phyloP scores from a whole-genome alignment of 2,797 vertebrate species.

The Gallinago nigripennis region DNA sequence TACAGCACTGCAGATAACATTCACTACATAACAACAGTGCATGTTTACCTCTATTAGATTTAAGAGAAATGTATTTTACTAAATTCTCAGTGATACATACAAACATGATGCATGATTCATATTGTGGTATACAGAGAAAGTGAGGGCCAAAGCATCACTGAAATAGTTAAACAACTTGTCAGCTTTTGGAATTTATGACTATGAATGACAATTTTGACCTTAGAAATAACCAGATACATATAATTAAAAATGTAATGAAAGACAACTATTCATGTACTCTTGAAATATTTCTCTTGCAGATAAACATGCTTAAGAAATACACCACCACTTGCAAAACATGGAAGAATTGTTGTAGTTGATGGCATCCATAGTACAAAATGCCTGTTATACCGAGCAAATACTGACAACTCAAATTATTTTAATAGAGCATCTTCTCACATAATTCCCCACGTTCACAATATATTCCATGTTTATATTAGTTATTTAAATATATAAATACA shows the following conservation, averaged over 20 bases:
- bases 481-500: background rate
- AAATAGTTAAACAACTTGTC: background rate
- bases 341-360: background rate
- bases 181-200: background rate
- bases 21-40: background rate
- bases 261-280: background rate
- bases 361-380: background rate
- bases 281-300: background rate
- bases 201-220: background rate
- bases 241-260: background rate
- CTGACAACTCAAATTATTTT: background rate
- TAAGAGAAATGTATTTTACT: background rate
- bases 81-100: background rate
- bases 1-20: background rate
- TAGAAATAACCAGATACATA: background rate
- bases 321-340: background rate
- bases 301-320: background rate
- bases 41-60: background rate
- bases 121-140: background rate
- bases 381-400: background rate
- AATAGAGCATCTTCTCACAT: background rate
- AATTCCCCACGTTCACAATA: background rate
- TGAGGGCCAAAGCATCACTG: background rate
- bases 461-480: background rate
- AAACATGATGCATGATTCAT: background rate